Conservation (phyloP, 2,113 vertebrate genomes). For the Salminus brasiliensis region DNA sequence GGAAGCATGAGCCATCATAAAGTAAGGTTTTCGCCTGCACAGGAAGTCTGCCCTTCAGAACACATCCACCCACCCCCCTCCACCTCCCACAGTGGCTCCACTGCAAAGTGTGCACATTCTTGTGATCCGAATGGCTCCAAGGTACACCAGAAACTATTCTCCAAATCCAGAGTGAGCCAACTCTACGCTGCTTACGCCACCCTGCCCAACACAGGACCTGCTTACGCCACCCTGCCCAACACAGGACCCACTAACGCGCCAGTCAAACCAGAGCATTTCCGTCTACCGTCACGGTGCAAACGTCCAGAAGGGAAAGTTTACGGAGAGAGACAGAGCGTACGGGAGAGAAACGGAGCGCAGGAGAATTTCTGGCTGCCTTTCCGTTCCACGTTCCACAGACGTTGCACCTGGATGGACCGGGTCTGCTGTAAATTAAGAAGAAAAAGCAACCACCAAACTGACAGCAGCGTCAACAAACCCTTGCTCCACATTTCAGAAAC, state of each 20-base stretch:
- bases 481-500: neutral
- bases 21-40: conserved; percentile 35
- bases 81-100: conserved; percentile 17
- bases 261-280: neutral
- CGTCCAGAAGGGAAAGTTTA: neutral
- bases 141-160: conserved; percentile 59
- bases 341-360: neutral
- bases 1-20: conserved; percentile 54
- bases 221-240: neutral
- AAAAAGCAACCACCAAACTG: neutral
- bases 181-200: conserved; percentile 7
- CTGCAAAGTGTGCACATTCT: conserved; percentile 66
- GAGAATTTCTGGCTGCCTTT: conserved; percentile 12
- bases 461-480: neutral
- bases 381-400: conserved; percentile 22
- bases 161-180: conserved; percentile 61
- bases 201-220: neutral
- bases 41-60: conserved; percentile 49
- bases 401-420: neutral
- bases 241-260: neutral
- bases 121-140: conserved; percentile 58
- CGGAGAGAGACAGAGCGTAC: neutral
- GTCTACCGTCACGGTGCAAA: neutral
- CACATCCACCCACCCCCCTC: conserved; percentile 50
- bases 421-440: neutral